Evolutionary conservation across 2,888 invertebrate genomes (phyloP), one percentile per base, ranked within the genome.

Genomic region (Osedax fenrisi): DNA sequence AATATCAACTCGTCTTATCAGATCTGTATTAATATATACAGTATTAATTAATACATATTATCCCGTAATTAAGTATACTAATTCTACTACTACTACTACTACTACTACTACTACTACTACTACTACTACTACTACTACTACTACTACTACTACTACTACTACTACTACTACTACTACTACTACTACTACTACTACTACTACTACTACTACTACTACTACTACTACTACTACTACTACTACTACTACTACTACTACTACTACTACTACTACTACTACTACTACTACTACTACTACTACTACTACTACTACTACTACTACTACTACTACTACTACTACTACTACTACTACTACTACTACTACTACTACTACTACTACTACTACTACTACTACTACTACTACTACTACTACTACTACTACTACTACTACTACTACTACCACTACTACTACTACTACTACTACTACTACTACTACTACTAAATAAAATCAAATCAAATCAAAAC

Each of bases 311-410:
- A 41, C 41, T 17, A 41, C 41, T 41, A 41, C 41, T 17, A 41
- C 41, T 41, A 41, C 41, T 17, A 41, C 41, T 41, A 41, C 41
- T 17, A 41, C 41, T 41, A 41, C 41, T 17, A 41, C 41, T 41
- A 41, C 41, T 17, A 41, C 41, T 41, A 41, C 41, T 17, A 41
- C 41, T 41, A 41, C 41, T 17, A 41, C 41, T 41, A 41, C 41
- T 17, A 41, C 41, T 64, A 64, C 64, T n/a, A 64, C 64, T 64
- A 64, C 64, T n/a, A 64, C 64, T 22, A 64, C 64, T n/a, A 64
- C 64, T 64, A 64, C 64, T n/a, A 64, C 64, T 64, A 64, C 64
- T n/a, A 64, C 64, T 64, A 64, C 64, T n/a, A 64, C 64, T 64
- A 64, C 64, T n/a, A 64, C 64, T 64, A 64, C 64, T n/a, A 64